Conservation (phyloP, 1,140 invertebrate species). For the Mactra quadrangularis region DNA sequence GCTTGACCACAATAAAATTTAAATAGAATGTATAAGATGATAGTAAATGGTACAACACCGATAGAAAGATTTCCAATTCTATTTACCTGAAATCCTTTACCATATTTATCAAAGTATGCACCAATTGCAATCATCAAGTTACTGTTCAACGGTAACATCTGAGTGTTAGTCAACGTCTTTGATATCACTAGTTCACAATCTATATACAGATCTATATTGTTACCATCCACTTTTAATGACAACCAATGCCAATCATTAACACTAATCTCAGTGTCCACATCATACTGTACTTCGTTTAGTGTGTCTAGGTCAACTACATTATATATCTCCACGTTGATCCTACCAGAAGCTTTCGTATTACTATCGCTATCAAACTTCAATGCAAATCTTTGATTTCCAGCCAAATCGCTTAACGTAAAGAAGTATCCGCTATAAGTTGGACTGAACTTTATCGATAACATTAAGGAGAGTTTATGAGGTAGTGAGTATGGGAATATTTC, state of each 20-base stretch:
- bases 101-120: slow-evolving; percentile 74
- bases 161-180: slow-evolving; percentile 60
- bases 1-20: no score
- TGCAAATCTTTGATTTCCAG: slow-evolving; percentile 72
- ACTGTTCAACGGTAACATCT: slow-evolving; percentile 61
- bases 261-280: slow-evolving; percentile 65
- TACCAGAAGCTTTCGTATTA: neutral
- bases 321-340: slow-evolving; percentile 62
- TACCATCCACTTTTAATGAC: slow-evolving; percentile 68
- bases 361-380: slow-evolving; percentile 62
- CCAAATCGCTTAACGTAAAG: slow-evolving; percentile 77
- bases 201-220: slow-evolving; percentile 68
- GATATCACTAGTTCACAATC: slow-evolving; percentile 75
- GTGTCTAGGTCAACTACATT: slow-evolving; percentile 61
- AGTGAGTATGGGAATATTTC: slow-evolving; percentile 69
- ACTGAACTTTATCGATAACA: slow-evolving; percentile 68
- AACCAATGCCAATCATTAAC: slow-evolving; percentile 75
- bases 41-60: neutral
- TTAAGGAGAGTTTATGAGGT: slow-evolving; percentile 76
- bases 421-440: slow-evolving; percentile 72
- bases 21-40: neutral
- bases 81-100: slow-evolving; percentile 70
- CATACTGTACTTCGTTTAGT: slow-evolving; percentile 62
- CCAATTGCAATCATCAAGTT: slow-evolving; percentile 76
- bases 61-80: neutral